Evolutionary conservation across 1,140 invertebrate species (phyloP).

Genomic region (Carposina sasakii): DNA sequence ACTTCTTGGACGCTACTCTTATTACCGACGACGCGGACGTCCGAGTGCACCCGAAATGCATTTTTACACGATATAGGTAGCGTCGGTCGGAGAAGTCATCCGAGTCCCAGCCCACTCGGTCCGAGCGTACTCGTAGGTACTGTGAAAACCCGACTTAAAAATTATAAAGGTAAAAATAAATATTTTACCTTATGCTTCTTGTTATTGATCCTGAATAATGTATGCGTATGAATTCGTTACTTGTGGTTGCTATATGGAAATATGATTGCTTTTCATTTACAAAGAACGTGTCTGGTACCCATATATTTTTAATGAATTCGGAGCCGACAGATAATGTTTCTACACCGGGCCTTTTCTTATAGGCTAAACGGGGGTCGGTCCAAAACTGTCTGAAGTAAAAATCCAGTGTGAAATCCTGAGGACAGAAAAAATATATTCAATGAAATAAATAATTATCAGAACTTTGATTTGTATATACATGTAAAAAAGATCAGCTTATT

Average conservation of each 20-base stretch:
- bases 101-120: no score
- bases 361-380: constrained; percentile 95
- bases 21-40: no score
- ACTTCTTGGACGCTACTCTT: no score
- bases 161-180: neutral
- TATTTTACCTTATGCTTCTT: constrained; percentile 93
- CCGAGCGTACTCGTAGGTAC: no score
- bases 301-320: constrained; percentile 97
- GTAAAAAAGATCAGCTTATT: no score
- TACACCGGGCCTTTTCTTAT: constrained; percentile 88
- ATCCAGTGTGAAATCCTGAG: constrained; percentile 97
- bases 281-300: constrained; percentile 99
- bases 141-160: no score
- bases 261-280: constrained; percentile 99
- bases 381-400: constrained; percentile 99
- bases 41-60: no score
- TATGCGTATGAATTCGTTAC: constrained; percentile 98
- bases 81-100: no score
- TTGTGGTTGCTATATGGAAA: constrained; percentile 98
- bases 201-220: constrained; percentile 95
- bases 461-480: no score
- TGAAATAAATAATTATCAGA: constrained; percentile 12
- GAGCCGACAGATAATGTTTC: constrained; percentile 92
- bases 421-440: constrained; percentile 20
- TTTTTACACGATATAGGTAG: no score